A percentile compares a stretch with the other conserved stretches of the same genome.
Evolutionary conservation across 2,888 invertebrate species (phyloP).

Genomic region (Boloria selene): DNA sequence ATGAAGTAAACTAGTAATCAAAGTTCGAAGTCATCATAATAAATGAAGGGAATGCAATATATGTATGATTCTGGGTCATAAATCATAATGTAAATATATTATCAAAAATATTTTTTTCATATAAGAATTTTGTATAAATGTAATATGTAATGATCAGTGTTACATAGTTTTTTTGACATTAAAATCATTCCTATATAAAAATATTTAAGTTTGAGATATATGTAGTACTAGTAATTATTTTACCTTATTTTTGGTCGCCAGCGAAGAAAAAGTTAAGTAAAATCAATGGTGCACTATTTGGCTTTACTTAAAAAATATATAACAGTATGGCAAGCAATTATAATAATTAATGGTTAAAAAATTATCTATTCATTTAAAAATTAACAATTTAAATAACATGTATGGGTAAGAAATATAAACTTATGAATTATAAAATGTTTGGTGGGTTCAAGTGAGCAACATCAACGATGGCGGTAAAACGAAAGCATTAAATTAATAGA

Average conservation of each 20-base stretch:
- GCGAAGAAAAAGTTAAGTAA: conserved; percentile 19
- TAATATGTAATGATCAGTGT: no score
- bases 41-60: conserved; percentile 1
- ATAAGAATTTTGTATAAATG: no score
- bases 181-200: not conserved
- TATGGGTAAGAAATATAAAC: not conserved
- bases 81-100: not conserved
- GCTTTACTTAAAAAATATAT: conserved; percentile 32
- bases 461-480: conserved; percentile 2
- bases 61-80: not conserved
- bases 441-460: conserved; percentile 29
- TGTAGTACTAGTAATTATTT: no score
- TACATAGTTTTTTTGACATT: no score
- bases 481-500: not conserved
- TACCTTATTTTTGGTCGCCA: conserved; percentile 7
- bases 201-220: not conserved
- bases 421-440: conserved; percentile 4
- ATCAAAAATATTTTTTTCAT: no score
- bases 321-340: conserved; percentile 42
- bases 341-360: conserved; percentile 1
- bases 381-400: not conserved
- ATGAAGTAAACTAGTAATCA: not conserved
- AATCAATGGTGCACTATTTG: conserved; percentile 47
- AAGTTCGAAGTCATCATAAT: not conserved
- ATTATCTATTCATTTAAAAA: not conserved